A percentile compares a stretch with the other conserved stretches of the same genome.
Evolutionary conservation across 2,113 vertebrate genomes (phyloP).

Genomic region (Protobothrops mucrosquamatus): DNA sequence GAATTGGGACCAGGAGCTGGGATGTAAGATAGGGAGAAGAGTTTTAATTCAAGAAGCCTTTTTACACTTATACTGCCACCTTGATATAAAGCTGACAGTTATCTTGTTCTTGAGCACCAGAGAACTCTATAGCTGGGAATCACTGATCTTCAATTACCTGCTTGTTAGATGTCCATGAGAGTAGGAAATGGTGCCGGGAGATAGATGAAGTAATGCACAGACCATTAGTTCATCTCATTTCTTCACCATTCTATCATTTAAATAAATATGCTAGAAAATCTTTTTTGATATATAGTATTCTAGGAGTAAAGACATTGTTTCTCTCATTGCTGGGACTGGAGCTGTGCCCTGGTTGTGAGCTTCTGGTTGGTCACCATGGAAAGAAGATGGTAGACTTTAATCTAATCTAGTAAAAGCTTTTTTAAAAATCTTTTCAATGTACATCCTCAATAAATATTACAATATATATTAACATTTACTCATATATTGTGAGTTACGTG

Average conservation of each 20-base stretch:
- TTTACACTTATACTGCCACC: background rate
- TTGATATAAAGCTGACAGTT: background rate
- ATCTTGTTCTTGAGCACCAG: background rate
- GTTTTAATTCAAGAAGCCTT: background rate
- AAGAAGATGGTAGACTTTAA: background rate
- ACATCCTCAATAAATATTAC: background rate
- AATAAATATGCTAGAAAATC: background rate
- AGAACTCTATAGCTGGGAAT: background rate
- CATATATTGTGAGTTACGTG: background rate
- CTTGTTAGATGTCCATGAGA: background rate
- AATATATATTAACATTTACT: background rate
- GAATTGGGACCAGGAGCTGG: background rate
- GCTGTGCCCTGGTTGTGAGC: background rate
- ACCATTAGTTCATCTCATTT: background rate
- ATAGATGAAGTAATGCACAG: background rate
- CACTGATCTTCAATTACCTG: background rate
- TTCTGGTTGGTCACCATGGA: background rate
- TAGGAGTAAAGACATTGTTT: background rate
- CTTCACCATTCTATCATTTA: background rate
- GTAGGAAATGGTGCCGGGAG: background rate
- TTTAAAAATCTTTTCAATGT: background rate
- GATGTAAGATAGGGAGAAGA: background rate
- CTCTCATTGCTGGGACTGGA: background rate
- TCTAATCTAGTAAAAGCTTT: background rate
- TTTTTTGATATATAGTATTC: background rate